These are phyloP conservation scores for Kradibia gibbosae DNA, from an alignment of 1,140 invertebrate genomes.

Conservation along the genomic window DNA sequence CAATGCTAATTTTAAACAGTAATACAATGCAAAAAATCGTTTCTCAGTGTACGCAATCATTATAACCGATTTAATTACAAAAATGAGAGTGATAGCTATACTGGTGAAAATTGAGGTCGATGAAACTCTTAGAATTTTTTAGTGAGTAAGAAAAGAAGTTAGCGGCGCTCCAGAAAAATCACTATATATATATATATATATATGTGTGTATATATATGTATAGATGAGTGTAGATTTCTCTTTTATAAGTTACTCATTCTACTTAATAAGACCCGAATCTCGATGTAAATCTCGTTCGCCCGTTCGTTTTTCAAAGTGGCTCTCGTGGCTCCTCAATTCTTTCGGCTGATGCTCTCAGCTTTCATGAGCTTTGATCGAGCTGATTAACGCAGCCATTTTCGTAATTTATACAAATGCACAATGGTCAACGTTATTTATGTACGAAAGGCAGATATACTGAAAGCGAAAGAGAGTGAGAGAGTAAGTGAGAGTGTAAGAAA, in stretches of 20 bases:
- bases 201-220: slow-evolving; percentile 4
- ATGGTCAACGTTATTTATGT: slow-evolving; percentile 41
- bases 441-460: slow-evolving; percentile 10
- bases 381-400: slow-evolving; percentile 31
- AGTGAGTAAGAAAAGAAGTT: slow-evolving; percentile 8
- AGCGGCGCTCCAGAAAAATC: not conserved
- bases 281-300: slow-evolving; percentile 47
- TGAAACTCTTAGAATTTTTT: slow-evolving; percentile 34
- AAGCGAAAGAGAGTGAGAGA: slow-evolving; percentile 12
- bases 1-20: not conserved
- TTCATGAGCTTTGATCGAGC: slow-evolving; percentile 34
- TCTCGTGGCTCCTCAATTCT: slow-evolving; percentile 10
- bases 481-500: slow-evolving; percentile 20
- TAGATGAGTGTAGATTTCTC: slow-evolving; percentile 26
- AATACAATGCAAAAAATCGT: not conserved
- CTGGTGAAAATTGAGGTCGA: slow-evolving; percentile 14
- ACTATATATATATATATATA: slow-evolving; percentile 13
- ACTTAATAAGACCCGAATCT: slow-evolving; percentile 47
- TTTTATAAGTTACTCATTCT: slow-evolving; percentile 41
- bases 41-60: slow-evolving; percentile 18
- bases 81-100: not conserved
- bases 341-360: slow-evolving; percentile 20
- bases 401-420: slow-evolving; percentile 42
- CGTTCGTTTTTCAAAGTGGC: slow-evolving; percentile 39
- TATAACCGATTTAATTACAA: slow-evolving; percentile 10